Evolutionary conservation across 2,797 vertebrate species (phyloP).

Genomic region (Myotis findleyi): DNA sequence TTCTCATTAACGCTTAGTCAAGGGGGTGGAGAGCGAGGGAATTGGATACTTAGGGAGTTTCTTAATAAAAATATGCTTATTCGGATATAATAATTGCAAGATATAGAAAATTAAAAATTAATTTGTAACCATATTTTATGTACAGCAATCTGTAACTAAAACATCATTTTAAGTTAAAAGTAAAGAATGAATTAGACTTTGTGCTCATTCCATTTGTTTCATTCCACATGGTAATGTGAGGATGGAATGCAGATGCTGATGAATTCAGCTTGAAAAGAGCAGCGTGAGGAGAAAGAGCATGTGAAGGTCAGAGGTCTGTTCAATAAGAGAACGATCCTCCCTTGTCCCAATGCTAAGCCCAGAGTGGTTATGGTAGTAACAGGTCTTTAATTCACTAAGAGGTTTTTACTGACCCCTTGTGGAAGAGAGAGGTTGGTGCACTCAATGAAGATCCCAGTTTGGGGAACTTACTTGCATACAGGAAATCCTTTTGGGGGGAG

Average conservation of each 20-base stretch:
- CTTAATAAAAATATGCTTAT: neutral
- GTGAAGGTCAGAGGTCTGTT: conserved; percentile 68
- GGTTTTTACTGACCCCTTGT: conserved; percentile 83
- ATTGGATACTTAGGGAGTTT: neutral
- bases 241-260: conserved; percentile 79
- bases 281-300: conserved; percentile 85
- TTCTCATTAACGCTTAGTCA: neutral
- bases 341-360: neutral
- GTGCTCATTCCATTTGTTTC: conserved; percentile 90
- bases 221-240: conserved; percentile 85
- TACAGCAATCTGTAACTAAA: neutral
- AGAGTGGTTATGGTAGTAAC: neutral
- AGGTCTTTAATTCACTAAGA: neutral
- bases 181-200: conserved; percentile 89
- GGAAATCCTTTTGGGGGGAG: no score
- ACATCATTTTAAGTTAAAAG: conserved; percentile 66
- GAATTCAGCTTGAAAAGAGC: conserved; percentile 88
- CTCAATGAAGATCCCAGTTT: neutral
- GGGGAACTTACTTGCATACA: neutral
- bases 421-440: conserved; percentile 58
- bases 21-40: neutral
- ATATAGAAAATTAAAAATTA: neutral
- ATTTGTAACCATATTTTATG: neutral
- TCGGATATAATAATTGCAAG: neutral
- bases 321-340: conserved; percentile 67